phyloP scores from a whole-genome alignment of 2,113 vertebrate species.

The Camelus dromedarius region DNA sequence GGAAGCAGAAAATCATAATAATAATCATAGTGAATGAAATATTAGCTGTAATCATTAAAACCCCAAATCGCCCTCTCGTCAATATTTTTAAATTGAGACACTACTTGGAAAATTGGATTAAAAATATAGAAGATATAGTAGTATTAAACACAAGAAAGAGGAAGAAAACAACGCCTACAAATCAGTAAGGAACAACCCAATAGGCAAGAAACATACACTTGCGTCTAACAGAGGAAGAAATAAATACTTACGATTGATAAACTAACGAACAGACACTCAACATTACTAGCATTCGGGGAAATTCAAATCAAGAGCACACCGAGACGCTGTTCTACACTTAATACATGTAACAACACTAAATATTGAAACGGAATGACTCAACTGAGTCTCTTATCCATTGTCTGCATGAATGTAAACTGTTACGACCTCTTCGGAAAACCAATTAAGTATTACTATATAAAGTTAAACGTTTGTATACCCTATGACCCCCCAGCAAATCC shows the following conservation, averaged over 20 bases:
- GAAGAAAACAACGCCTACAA: neutral
- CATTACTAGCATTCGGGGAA: neutral
- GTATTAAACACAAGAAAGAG: neutral
- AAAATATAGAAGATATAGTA: neutral
- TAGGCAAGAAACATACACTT: neutral
- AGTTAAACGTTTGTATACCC: neutral
- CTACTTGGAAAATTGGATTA: no score
- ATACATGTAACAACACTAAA: neutral
- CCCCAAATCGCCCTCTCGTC: neutral
- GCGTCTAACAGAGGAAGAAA: neutral
- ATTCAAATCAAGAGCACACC: neutral
- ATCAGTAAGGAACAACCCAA: neutral
- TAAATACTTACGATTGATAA: neutral
- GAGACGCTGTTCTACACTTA: neutral
- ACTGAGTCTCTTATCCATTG: neutral
- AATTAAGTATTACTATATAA: neutral
- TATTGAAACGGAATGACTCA: neutral
- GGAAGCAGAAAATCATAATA: neutral
- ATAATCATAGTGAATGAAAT: neutral
- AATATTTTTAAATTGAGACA: neutral
- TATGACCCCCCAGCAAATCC: neutral
- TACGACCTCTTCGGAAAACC: neutral
- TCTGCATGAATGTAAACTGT: neutral
- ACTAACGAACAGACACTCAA: neutral
- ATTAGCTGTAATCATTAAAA: neutral